phyloP scores from a whole-genome alignment of 2,113 vertebrate genomes.

The Axis porcinus region DNA sequence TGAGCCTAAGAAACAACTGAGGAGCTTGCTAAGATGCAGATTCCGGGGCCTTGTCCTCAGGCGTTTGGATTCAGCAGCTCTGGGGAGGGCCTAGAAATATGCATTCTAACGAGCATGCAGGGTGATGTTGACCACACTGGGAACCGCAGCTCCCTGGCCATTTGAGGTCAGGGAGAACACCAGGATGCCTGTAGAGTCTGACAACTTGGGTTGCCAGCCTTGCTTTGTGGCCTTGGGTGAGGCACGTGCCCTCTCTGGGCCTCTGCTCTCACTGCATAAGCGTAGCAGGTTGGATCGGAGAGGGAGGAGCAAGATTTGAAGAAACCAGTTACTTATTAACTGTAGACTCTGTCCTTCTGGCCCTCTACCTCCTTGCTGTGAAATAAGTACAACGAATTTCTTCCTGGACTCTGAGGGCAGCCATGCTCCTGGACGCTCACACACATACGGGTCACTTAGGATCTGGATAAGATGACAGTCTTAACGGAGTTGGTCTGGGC shows the following conservation, averaged over 20 bases:
- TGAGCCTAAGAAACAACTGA: accelerated
- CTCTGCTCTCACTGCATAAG: neutral
- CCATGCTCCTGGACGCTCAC: neutral
- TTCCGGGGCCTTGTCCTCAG: neutral
- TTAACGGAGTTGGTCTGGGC: neutral
- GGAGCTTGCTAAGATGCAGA: neutral
- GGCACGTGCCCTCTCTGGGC: neutral
- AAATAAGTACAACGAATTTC: neutral
- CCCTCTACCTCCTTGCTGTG: neutral
- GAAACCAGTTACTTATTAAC: neutral
- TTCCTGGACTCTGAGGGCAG: too few species aligned
- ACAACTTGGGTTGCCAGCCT: neutral
- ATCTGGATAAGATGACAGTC: neutral
- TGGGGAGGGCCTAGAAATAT: neutral
- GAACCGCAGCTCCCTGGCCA: accelerated
- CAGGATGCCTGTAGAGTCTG: accelerated
- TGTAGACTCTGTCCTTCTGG: neutral
- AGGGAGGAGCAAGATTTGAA: neutral
- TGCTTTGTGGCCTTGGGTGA: neutral
- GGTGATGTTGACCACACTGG: accelerated
- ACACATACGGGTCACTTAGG: accelerated
- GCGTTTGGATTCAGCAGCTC: too few species aligned
- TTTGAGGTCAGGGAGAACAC: neutral
- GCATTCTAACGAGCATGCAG: neutral
- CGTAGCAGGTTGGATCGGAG: neutral